Base-by-base conservation (phyloP, 1,140 invertebrate species). In the Platorchestia sp. region DNA sequence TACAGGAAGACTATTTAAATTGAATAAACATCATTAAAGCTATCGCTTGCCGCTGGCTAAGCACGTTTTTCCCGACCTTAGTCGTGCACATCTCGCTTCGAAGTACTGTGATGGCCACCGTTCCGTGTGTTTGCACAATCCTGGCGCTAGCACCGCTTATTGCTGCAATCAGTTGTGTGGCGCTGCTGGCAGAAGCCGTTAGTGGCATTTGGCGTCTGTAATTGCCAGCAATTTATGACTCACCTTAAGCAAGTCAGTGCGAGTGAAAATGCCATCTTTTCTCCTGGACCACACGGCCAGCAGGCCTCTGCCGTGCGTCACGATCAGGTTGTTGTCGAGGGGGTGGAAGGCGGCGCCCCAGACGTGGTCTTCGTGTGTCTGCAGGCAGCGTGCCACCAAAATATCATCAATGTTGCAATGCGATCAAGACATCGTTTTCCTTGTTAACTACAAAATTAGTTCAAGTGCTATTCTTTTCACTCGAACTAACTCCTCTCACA, bases 321-420 rank as follows among this genome's bases (percentile, higher is more conserved):
- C 99, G 95, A 99, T 98, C 36, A 99, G 97, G 97, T 99, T 99
- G 97, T 99, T 98, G 96, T 99, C 99, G 16, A 98, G 97, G 0
- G 99, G 99, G 97, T 99, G 99, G 97, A 99, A 99, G 6, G 98
- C 98, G 0, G 98, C 98, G 0, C 99, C 99, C 0, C 98, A 98
- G 42, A 99, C 97, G 96, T 99, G 98, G 97, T 99, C 98, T 97
- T 99, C 98, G 95, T 99, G 97, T 0, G 98, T 99, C 98, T 98
- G 97, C 95, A 97, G 97, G 91, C n/a, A 96, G 93, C 27, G 27
- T 75, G 27, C 47, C 1, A 75, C 27, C 14, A 75, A 75, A 75
- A 22, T 36, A 3, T 75, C 59, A 75, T 75, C 14, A 10, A 75
- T 75, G n/a, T 75, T 75, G 10, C 6, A 7, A 19, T 51, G 47